Conservation (phyloP, 2,113 vertebrate genomes). For the Bombycilla garrulus region DNA sequence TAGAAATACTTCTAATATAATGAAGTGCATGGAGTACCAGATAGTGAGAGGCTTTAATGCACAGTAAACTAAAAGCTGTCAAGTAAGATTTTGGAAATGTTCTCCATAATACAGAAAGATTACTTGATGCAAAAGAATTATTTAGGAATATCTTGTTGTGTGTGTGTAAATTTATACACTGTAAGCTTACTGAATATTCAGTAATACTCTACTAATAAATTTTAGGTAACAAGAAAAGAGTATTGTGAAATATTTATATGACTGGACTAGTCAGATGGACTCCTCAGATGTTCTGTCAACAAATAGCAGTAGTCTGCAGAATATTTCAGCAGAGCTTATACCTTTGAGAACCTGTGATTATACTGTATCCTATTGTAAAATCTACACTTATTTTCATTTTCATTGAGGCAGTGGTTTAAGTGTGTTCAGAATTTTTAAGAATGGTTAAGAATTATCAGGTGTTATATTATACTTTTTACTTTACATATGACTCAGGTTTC, state of each 20-base stretch:
- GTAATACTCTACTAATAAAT: background rate
- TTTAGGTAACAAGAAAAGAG: background rate
- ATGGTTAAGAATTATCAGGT: background rate
- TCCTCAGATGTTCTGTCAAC: background rate
- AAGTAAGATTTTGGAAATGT: background rate
- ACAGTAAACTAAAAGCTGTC: background rate
- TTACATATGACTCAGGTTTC: background rate
- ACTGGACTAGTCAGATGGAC: background rate
- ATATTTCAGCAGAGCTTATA: background rate
- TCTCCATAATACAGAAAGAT: background rate
- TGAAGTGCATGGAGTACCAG: background rate
- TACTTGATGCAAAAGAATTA: background rate
- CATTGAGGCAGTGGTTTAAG: background rate
- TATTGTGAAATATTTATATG: background rate
- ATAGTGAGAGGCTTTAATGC: background rate
- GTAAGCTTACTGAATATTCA: background rate
- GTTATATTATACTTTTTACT: background rate
- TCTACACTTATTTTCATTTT: background rate
- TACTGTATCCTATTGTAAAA: background rate
- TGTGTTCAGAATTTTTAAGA: background rate
- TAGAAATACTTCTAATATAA: background rate
- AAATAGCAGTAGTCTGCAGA: background rate
- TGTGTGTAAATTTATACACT: background rate
- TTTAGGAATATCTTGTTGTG: background rate
- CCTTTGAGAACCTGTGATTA: background rate